Base-by-base conservation (phyloP, 1,140 invertebrate genomes). In the Dryas iulia region DNA sequence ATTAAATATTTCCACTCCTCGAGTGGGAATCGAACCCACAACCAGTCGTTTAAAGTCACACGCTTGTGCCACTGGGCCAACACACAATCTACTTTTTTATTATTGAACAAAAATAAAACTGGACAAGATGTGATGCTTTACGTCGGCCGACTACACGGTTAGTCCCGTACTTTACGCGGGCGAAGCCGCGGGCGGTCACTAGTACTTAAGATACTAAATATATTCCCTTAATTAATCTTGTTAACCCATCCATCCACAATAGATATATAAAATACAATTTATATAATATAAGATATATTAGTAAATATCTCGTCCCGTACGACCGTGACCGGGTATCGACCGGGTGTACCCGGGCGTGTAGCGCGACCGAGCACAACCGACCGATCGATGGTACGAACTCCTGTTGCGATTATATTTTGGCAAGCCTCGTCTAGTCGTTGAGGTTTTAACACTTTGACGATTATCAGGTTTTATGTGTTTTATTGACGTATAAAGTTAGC, bases 281-380 rank as follows among this genome's bases (percentile, higher is more conserved):
- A n/a, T n/a, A n/a, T n/a, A 2, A 10, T 47, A 6, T 39, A 5
- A 47, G 6, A 47, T 14, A 47, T 47, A 1, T 47, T 47, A 5
- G 39, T 21, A 47, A 47, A 47, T 47, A 47, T 21, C n/a, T n/a
- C 0, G 21, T 47, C 14, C 8, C 14, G 2, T 21, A 59, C 57
- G 60, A 53, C 60, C 60, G 11, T 65, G 56, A 59, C 60, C 67
- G 59, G 67, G 26, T 63, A 69, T 69, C 67, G 60, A 63, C 31
- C 54, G 67, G n/a, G 18, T 14, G 25, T 21, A 61, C 26, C 65
- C 69, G 70, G 75, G 66, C 67, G 66, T 31, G 66, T 23, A 60
- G 56, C 71, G 67, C 66, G 58, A 14, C 66, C 60, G 69, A 64
- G 56, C 65, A 47, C 39, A 21, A 67, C 53, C 26, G 62, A 23